Evolutionary conservation across 37 sponge, comb jelly and placozoan genomes (phyloP), one percentile per base, ranked within the genome.

Genomic region (Crambe crambe): DNA sequence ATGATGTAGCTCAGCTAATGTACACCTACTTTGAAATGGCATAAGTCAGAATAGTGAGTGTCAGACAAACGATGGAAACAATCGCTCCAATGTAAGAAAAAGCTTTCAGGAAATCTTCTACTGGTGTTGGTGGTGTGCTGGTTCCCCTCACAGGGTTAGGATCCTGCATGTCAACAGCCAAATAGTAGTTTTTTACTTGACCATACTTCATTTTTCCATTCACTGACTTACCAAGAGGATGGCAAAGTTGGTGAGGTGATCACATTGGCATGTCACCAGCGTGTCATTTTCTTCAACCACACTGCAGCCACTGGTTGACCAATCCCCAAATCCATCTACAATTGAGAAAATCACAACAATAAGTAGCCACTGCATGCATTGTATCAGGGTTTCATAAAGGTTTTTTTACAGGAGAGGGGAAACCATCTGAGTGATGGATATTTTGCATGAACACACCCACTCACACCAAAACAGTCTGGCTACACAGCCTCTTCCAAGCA

Each of bases 261-360:
- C 62, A 62, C 82, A 82, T 25, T n/a, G 43, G 57, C 82, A 82
- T 1, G 25, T 61, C 26, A 71, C 82, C 3, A 29, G 10, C 1
- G 31, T 31, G 2, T 76, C 41, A 32, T 27, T 76, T 21, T 76
- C 76, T 30, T 34, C 17, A 1, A 60, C 21, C 22, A 60, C 25
- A 12, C 5, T 12, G 42, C 76, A 76, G 0, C 84, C 84, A 27
- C 56, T 64, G 42, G 57, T 18, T 10, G 84, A 84, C 84, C 84
- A 84, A 5, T 56, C 77, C 27, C 84, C 84, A 68, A 51, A 42
- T 21, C 82, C 73, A 72, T 73, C 82, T 81, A n/a, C n/a, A n/a
- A n/a, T n/a, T n/a, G n/a, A n/a, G n/a, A n/a, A n/a, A n/a, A n/a
- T n/a, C n/a, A n/a, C n/a, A n/a, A n/a, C n/a, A n/a, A n/a, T n/a